Evolutionary conservation across 2,113 vertebrate species (phyloP).

Genomic region (Stigmatopora nigra): DNA sequence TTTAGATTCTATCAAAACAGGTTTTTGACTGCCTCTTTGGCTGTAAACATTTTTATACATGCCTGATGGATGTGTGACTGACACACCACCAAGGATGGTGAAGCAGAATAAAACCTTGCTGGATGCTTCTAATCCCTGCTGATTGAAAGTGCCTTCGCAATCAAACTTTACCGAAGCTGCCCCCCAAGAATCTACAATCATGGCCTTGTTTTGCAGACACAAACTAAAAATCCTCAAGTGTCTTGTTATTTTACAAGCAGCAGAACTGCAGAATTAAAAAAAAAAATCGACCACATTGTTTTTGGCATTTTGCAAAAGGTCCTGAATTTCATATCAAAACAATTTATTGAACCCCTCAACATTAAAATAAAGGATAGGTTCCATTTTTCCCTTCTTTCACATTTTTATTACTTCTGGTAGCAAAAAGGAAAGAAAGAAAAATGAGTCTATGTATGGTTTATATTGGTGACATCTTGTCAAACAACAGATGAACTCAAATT

Average conservation of each 20-base stretch:
- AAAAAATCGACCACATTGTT: not conserved
- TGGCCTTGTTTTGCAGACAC: not conserved
- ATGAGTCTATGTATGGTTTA: too few species aligned
- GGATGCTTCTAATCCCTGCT: not conserved
- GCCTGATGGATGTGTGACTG: not conserved
- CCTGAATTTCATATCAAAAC: not conserved
- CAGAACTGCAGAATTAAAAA: not conserved
- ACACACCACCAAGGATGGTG: not conserved
- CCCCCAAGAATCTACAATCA: slow-evolving; percentile 8
- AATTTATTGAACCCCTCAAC: not conserved
- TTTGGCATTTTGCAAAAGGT: not conserved
- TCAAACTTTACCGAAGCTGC: slow-evolving; percentile 3
- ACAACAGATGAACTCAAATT: not conserved
- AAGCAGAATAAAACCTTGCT: not conserved
- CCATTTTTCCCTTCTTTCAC: too few species aligned
- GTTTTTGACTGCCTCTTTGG: not conserved
- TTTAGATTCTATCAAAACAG: not conserved
- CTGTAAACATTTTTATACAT: not conserved
- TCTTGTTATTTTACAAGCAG: not conserved
- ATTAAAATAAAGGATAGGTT: not conserved
- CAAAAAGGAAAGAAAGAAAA: too few species aligned
- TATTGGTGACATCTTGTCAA: not conserved
- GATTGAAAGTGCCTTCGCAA: slow-evolving; percentile 4
- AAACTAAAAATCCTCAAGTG: not conserved
- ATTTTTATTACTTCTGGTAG: too few species aligned